phyloP scores from a whole-genome alignment of 2,113 vertebrate genomes.

The Gyps fulvus region DNA sequence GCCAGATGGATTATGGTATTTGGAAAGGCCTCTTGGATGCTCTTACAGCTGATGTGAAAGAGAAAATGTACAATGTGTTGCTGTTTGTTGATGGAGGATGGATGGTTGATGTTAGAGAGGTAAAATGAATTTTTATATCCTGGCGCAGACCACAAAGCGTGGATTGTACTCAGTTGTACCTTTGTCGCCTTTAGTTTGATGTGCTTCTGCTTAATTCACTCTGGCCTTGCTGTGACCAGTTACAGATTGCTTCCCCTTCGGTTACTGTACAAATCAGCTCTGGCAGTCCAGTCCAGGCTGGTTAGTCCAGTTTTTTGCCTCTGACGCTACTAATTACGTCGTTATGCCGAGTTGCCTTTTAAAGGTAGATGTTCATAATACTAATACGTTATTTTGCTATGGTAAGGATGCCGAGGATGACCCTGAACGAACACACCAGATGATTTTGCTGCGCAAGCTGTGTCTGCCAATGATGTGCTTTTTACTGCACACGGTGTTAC shows the following conservation, averaged over 20 bases:
- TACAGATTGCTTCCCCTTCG: not conserved
- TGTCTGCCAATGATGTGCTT: conserved; percentile 92
- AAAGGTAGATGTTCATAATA: not conserved
- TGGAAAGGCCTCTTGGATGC: conserved; percentile 89
- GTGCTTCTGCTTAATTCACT: not conserved
- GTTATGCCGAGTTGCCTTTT: not conserved
- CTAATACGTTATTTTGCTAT: fast-evolving
- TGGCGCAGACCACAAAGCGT: fast-evolving
- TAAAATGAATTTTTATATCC: conserved; percentile 37
- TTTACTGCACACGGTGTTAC: conserved; percentile 88
- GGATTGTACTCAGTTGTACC: not conserved
- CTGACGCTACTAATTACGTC: fast-evolving
- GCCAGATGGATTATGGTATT: conserved; percentile 82
- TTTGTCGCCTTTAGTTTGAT: not conserved
- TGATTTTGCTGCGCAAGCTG: conserved; percentile 83
- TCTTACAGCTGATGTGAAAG: conserved; percentile 91
- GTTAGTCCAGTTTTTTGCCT: not conserved
- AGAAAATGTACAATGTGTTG: conserved; percentile 96
- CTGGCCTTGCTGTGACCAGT: not conserved
- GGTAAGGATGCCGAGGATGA: conserved; percentile 86
- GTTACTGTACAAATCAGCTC: not conserved
- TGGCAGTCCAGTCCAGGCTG: not conserved
- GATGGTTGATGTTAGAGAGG: conserved; percentile 97
- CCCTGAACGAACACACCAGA: conserved; percentile 86
- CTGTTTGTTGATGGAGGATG: conserved; percentile 97